Evolutionary conservation across 2,888 invertebrate genomes (phyloP).

Genomic region (Phaonia tiefii): DNA sequence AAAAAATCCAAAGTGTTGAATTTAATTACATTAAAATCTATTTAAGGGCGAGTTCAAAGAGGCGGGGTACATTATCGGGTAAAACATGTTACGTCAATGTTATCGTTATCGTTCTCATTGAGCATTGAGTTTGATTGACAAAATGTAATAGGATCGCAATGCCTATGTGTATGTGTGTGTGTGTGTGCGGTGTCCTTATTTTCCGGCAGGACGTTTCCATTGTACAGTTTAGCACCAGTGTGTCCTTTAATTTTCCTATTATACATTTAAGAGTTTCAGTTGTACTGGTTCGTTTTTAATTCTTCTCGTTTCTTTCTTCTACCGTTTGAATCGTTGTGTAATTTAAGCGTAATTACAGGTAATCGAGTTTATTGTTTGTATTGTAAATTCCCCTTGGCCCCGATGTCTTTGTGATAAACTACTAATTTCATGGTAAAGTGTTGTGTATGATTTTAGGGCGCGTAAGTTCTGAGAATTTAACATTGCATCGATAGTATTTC

Average conservation of each 20-base stretch:
- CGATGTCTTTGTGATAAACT: conserved; percentile 42
- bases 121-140: conserved; percentile 41
- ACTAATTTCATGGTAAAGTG: conserved; percentile 43
- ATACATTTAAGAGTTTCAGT: conserved; percentile 15
- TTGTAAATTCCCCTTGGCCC: conserved; percentile 19
- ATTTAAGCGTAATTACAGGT: conserved; percentile 65
- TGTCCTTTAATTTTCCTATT: conserved; percentile 45
- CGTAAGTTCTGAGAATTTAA: conserved; percentile 53
- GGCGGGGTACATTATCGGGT: conserved; percentile 23
- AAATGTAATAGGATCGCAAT: conserved; percentile 54
- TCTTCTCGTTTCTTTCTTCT: not conserved
- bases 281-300: not conserved
- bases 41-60: conserved; percentile 9
- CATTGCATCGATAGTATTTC: conserved; percentile 42
- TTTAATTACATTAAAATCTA: conserved; percentile 65
- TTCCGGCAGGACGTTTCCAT: conserved; percentile 25
- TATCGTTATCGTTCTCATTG: conserved; percentile 19
- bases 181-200: conserved; percentile 45
- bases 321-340: conserved; percentile 59
- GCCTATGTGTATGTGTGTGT: too few species aligned
- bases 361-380: conserved; percentile 55
- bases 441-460: conserved; percentile 38
- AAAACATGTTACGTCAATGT: too few species aligned
- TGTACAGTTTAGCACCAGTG: not conserved
- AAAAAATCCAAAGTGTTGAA: conserved; percentile 60